Conservation (phyloP, 2,888 invertebrate species). For the Leucophenga montana region DNA sequence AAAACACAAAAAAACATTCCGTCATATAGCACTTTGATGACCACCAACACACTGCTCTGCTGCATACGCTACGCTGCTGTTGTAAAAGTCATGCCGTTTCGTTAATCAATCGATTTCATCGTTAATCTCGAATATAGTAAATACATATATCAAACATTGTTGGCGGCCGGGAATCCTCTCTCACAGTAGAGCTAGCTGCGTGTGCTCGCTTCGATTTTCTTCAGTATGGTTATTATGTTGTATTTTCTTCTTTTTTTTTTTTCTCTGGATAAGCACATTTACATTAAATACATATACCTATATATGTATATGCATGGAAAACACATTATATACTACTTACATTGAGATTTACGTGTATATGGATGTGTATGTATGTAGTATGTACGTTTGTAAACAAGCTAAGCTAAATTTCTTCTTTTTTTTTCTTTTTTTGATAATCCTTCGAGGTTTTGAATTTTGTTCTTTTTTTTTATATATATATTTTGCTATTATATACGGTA, state of each 20-base stretch:
- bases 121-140: too few species aligned
- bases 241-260: not conserved
- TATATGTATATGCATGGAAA: not conserved
- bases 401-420: too few species aligned
- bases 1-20: conserved; percentile 47
- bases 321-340: not conserved
- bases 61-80: conserved; percentile 14
- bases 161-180: too few species aligned
- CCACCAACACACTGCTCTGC: too few species aligned
- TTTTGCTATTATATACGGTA: not conserved
- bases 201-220: too few species aligned
- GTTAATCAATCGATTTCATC: too few species aligned
- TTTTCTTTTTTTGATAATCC: too few species aligned
- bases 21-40: conserved; percentile 25
- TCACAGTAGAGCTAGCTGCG: too few species aligned
- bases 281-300: not conserved
- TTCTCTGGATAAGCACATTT: not conserved
- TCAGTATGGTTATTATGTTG: too few species aligned
- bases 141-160: too few species aligned
- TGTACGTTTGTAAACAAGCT: too few species aligned
- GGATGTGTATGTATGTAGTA: conserved; percentile 7
- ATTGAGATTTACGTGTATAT: not conserved
- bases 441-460: not conserved
- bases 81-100: too few species aligned
- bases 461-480: not conserved